phyloP scores from a whole-genome alignment of 2,888 invertebrate species.

The Microctonus aethiopoides region DNA sequence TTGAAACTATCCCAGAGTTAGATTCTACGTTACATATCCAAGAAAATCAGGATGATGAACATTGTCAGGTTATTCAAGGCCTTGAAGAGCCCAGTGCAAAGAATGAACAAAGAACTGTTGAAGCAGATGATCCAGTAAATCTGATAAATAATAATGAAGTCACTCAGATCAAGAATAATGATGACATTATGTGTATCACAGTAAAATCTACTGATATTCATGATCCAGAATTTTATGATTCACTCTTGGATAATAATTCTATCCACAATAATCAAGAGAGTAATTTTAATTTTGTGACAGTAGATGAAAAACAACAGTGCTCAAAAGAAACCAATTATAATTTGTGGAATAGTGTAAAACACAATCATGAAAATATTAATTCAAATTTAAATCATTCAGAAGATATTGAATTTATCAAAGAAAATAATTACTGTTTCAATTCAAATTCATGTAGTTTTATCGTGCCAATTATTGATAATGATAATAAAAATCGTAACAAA shows the following conservation, averaged over 20 bases:
- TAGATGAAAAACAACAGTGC: neutral
- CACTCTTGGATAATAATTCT: constrained; percentile 22
- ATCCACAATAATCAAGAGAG: neutral
- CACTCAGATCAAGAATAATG: neutral
- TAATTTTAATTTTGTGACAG: neutral
- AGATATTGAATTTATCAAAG: constrained; percentile 5
- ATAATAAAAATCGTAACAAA: neutral
- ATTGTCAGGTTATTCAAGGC: neutral
- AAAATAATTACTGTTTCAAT: constrained; percentile 41
- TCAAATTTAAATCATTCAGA: neutral
- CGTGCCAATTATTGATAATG: constrained; percentile 38
- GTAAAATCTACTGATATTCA: neutral
- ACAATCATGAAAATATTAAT: constrained; percentile 11
- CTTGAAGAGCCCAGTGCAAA: neutral
- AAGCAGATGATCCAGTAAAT: constrained; percentile 18
- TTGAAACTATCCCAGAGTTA: neutral
- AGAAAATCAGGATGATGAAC: neutral
- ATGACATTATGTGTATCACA: neutral
- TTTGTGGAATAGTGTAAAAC: neutral
- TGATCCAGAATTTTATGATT: constrained; percentile 30
- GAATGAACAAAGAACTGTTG: constrained; percentile 6
- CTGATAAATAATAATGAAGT: neutral
- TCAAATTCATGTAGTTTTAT: constrained; percentile 50
- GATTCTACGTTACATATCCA: neutral
- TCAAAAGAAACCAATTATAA: neutral